Base-by-base conservation (phyloP, 2,113 vertebrate species). In the Bubalus kerabau region DNA sequence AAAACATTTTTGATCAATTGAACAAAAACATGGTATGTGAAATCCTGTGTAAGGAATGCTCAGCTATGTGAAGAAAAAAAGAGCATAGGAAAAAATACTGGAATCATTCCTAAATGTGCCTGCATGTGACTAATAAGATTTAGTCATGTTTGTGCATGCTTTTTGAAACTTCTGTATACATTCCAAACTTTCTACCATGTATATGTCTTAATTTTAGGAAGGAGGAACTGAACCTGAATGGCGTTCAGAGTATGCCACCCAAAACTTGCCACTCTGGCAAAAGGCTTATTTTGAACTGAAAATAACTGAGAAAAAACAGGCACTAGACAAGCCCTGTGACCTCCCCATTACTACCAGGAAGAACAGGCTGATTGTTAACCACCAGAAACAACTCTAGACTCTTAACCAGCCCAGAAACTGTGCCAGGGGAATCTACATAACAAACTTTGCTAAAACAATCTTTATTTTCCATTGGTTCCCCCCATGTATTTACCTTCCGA, bases 151-250 rank as follows among this genome's bases (percentile, higher is more conserved):
- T 43, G 40, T 93, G 50, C 46, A 15, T 48, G 6, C 74, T 80
- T 78, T 59, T 87, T 89, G 71, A 71, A 46, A 74, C 19, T 21
- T 81, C 36, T 95, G 80, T 93, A 87, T 88, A 76, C 81, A 91
- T 88, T 91, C 43, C 46, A 85, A 43, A 16, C 90, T 94, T 93
- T 91, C 59, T 60, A 50, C 50, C 14, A 40, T 19, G 23, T 23
- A 16, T 21, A 43, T 92, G 16, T 90, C 26, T 94, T 90, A 60
- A 93, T 93, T 93, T 74, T 91, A 95, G 52, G 11, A 88, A 96
- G 85, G 26, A 94, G 84, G 93, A 88, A 67, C 40, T 95, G 28
- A 78, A n/a, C 24, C 78, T 87, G 36, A 91, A 56, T 26, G 56
- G 6, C 5, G 23, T 91, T 86, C 82, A 28, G n/a, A 60, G 54